Percentiles rank a stretch among this genome's conserved stretches.
Conservation (phyloP, 30 jellyfish, hydroid and myxozoan species). For the Hydractinia echinata region DNA sequence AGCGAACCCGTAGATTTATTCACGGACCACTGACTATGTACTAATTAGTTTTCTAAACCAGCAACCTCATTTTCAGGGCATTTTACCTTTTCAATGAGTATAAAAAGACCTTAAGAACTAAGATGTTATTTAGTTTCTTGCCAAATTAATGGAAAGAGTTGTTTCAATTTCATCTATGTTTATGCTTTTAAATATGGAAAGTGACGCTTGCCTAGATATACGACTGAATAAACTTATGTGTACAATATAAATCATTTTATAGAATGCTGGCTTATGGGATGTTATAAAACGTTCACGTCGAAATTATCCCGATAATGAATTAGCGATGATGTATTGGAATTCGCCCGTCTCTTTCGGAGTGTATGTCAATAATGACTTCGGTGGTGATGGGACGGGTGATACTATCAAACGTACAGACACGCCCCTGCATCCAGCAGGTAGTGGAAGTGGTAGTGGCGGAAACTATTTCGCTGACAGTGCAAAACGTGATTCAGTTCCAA, state of each 20-base stretch:
- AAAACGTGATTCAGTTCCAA: constrained; percentile 30
- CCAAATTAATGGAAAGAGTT: no score
- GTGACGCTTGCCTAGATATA: no score
- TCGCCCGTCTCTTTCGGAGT: constrained; percentile 34
- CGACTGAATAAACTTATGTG: not conserved
- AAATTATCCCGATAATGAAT: constrained; percentile 10
- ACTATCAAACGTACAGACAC: constrained; percentile 33
- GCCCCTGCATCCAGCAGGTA: constrained; percentile 31
- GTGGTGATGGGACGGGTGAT: constrained; percentile 22
- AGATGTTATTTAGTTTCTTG: no score
- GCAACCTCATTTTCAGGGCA: no score
- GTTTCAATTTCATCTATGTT: no score
- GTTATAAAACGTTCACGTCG: constrained; percentile 19
- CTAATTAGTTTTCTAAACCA: no score
- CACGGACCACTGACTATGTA: no score
- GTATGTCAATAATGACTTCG: not conserved
- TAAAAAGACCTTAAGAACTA: no score
- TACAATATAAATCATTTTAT: not conserved
- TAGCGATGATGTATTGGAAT: constrained; percentile 21
- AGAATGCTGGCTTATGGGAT: constrained; percentile 27
- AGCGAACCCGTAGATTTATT: no score
- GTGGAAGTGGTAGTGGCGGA: constrained; percentile 16
- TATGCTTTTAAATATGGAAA: no score
- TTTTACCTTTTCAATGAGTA: no score
- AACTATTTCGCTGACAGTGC: constrained; percentile 22